Percentiles rank a stretch among this genome's conserved stretches.
Evolutionary conservation across 2,888 invertebrate species (phyloP).

Genomic region (Lithophane socia): DNA sequence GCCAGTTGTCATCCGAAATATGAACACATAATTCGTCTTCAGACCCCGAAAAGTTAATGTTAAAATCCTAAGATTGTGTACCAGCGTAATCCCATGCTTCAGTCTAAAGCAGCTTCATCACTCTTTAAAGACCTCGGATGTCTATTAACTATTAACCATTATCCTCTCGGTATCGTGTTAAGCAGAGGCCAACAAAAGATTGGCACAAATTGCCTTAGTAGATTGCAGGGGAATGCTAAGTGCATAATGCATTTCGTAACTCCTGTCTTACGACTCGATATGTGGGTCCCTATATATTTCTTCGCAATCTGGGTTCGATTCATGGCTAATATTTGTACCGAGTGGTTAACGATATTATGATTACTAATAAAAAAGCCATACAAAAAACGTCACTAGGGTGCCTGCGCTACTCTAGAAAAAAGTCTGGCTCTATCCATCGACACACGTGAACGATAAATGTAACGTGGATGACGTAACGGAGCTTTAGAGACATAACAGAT

Average conservation of each 20-base stretch:
- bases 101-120: background rate
- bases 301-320: background rate
- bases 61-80: background rate
- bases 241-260: conserved; percentile 41
- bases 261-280: background rate
- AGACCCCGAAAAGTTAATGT: too few species aligned
- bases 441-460: background rate
- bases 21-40: too few species aligned
- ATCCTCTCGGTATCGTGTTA: conserved; percentile 18
- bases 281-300: background rate
- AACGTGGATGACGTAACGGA: conserved; percentile 25
- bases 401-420: background rate
- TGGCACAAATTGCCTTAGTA: conserved; percentile 39
- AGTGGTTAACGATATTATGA: background rate
- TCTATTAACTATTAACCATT: conserved; percentile 27
- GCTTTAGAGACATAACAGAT: background rate
- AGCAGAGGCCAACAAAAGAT: conserved; percentile 35
- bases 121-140: background rate
- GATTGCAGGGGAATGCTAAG: conserved; percentile 42
- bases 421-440: background rate
- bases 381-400: background rate
- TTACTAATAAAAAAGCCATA: background rate
- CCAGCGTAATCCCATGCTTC: too few species aligned
- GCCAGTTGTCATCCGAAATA: background rate
- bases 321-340: background rate